Evolutionary conservation across 2,797 vertebrate species (phyloP), one percentile per base, ranked within the genome.

Genomic region (Sebastes trivittatus): DNA sequence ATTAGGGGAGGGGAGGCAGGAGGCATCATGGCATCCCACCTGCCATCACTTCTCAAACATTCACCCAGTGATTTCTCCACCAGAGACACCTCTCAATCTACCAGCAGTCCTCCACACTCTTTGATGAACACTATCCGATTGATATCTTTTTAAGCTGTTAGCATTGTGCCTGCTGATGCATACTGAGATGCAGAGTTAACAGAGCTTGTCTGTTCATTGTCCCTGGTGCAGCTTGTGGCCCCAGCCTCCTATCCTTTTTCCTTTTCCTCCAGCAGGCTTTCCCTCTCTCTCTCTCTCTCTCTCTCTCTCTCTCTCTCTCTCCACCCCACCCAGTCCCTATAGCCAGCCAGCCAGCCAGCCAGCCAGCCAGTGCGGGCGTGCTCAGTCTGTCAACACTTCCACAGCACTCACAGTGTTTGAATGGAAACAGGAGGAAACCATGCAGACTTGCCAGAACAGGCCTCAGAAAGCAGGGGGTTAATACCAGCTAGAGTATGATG

Each of bases 341-440:
- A 64, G 70, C 70, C 69, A 70, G 77, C 38, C 38, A 42, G 9
- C 30, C 30, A 32, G 34, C 38, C 14, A 46, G 80, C 63, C 67
- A 86, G 82, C 78, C 87, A 90, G 87, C 82, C 82, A 86, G 89
- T 84, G 82, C 72, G 10, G 92, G 92, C 86, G 66, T 92, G 92
- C 89, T 93, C 90, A 83, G 90, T 92, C 92, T 93, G 92, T 94
- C 91, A 93, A 91, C 93, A 93, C 93, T 86, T 90, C 68, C 85
- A 83, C 89, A 89, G 86, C 87, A 74, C 83, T 87, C 70, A 5
- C 22, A 84, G 81, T 80, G 84, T 90, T 88, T 92, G 85, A 92
- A 93, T 92, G 82, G 91, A 91, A 91, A 88, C 88, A 85, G 83
- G 84, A 89, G 80, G 81, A 87, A 72, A 83, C 42, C 80, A 58